Evolutionary conservation across 2,113 vertebrate species (phyloP).

Genomic region (Apus apus): DNA sequence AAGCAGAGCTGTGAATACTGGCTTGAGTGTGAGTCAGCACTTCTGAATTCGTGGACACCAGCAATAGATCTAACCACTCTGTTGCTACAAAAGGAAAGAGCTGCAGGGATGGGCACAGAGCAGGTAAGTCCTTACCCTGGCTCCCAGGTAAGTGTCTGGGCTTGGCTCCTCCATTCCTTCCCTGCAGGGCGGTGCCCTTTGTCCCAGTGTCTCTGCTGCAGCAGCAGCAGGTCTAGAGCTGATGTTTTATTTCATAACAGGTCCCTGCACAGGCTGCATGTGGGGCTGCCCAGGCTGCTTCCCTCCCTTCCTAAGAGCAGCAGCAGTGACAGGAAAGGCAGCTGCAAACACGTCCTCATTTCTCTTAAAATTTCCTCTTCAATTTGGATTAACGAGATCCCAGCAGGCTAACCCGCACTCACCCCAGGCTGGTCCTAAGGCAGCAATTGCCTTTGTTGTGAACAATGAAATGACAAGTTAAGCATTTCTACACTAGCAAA

Average conservation of each 20-base stretch:
- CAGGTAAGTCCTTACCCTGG: background rate
- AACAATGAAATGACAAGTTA: background rate
- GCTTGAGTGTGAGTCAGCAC: background rate
- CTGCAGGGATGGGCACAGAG: background rate
- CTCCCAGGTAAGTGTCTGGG: rapidly evolving
- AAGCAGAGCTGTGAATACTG: background rate
- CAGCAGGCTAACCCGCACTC: background rate
- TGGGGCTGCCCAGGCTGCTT: background rate
- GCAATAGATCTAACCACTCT: rapidly evolving
- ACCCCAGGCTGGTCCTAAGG: background rate
- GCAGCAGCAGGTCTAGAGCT: rapidly evolving
- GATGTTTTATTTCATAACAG: rapidly evolving
- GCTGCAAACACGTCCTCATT: background rate
- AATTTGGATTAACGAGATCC: background rate
- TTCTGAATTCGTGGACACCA: background rate
- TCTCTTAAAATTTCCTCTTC: background rate
- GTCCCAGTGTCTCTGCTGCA: background rate
- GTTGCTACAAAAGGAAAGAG: background rate
- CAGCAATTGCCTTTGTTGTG: background rate
- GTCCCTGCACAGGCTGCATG: rapidly evolving
- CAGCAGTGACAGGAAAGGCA: background rate
- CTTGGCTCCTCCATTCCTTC: rapidly evolving
- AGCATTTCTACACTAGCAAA: slow-evolving; percentile 1
- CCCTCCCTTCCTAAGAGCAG: background rate
- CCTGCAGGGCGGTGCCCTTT: rapidly evolving